A percentile compares a stretch with the other conserved stretches of the same genome.
These are phyloP conservation scores for Istiophorus platypterus DNA, from an alignment of 2,113 vertebrate species.

Conservation along the genomic window DNA sequence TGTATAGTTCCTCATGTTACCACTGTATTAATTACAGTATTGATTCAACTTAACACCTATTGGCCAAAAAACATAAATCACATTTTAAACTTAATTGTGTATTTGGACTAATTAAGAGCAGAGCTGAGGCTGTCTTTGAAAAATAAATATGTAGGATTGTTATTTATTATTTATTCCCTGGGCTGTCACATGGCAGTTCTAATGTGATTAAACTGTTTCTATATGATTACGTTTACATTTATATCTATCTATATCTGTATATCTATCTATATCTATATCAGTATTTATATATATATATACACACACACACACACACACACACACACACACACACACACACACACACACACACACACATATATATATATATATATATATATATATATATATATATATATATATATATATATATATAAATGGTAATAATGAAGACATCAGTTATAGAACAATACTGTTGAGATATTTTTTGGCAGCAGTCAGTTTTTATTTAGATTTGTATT, in stretches of 20 bases:
- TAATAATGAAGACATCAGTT: constrained; percentile 38
- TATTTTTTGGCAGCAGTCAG: constrained; percentile 2
- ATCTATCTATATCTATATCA: too few relatives aligned
- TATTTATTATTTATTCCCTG: constrained; percentile 78
- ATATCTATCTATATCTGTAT: too few relatives aligned
- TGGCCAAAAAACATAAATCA: constrained; percentile 79
- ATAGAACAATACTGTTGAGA: constrained; percentile 15
- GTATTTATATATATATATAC: too few relatives aligned
- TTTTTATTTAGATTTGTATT: constrained; percentile 29
- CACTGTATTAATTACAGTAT: constrained; percentile 75
- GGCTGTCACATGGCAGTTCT: constrained; percentile 68
- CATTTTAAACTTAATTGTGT: constrained; percentile 73
- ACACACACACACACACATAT: too few relatives aligned
- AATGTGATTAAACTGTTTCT: constrained; percentile 72
- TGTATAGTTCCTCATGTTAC: constrained; percentile 61
- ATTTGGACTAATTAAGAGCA: constrained; percentile 75
- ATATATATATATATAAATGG: too few relatives aligned
- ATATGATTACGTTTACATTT: constrained; percentile 47
- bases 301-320: too few relatives aligned
- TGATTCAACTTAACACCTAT: constrained; percentile 78
- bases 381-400: too few relatives aligned
- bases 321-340: too few relatives aligned
- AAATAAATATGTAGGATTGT: constrained; percentile 70
- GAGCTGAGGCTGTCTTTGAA: constrained; percentile 67
- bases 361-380: too few relatives aligned